A percentile compares a stretch with the other conserved stretches of the same genome.
phyloP scores from a whole-genome alignment of 2,888 invertebrate genomes.

The Myopa testacea region DNA sequence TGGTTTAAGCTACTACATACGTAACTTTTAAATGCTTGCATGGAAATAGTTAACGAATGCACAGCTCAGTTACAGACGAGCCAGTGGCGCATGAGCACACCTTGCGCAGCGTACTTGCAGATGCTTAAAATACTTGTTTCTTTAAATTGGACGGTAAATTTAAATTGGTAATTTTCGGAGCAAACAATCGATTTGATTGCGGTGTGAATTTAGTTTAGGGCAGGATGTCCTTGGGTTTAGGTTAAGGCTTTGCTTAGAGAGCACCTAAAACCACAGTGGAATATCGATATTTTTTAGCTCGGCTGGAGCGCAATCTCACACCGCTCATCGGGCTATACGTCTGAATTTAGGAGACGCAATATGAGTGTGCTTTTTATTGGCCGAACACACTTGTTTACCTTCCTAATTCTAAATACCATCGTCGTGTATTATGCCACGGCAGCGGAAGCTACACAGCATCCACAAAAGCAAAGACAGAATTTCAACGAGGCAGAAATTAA shows the following conservation, averaged over 20 bases:
- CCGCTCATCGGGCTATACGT: not conserved
- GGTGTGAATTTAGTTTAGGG: conserved; percentile 27
- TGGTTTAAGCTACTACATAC: not conserved
- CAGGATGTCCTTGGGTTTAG: conserved; percentile 19
- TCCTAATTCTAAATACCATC: conserved; percentile 32
- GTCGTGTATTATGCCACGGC: conserved; percentile 57
- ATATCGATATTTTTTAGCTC: not conserved
- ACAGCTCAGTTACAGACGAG: conserved; percentile 26
- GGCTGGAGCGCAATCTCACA: conserved; percentile 10
- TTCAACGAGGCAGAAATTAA: conserved; percentile 47
- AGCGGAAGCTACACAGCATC: conserved; percentile 39
- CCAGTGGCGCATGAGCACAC: conserved; percentile 16
- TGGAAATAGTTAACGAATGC: not conserved
- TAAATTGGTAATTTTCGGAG: not conserved
- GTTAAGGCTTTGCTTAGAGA: not conserved
- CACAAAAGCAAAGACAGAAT: conserved; percentile 40
- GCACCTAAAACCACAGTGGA: not conserved
- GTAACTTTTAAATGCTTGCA: conserved; percentile 7
- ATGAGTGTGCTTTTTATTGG: conserved; percentile 48
- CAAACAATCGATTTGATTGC: not conserved
- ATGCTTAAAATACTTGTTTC: not conserved
- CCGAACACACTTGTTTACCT: conserved; percentile 48
- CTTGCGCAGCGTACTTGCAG: not conserved
- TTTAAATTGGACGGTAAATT: not conserved
- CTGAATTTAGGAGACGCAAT: conserved; percentile 44